phyloP scores from a whole-genome alignment of 2,113 vertebrate genomes.

The Ceyx cyanopectus region DNA sequence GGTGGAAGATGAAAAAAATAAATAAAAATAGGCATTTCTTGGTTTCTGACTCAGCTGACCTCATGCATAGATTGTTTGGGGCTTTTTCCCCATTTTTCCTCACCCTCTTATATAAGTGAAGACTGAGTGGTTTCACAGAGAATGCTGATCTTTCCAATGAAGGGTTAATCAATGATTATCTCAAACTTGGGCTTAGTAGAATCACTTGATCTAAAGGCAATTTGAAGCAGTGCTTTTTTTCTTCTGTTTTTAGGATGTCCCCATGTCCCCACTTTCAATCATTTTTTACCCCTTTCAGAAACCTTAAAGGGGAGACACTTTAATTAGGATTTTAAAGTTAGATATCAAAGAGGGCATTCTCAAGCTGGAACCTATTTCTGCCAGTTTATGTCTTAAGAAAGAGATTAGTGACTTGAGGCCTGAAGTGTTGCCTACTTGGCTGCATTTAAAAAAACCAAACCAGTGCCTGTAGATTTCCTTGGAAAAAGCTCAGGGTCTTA shows the following conservation, averaged over 20 bases:
- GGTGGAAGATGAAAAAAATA: background rate
- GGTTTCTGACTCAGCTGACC: background rate
- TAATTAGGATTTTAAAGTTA: background rate
- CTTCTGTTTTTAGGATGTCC: background rate
- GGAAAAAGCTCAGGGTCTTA: background rate
- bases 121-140: background rate
- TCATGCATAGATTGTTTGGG: background rate
- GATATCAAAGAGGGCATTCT: background rate
- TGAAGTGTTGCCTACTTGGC: background rate
- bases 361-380: background rate
- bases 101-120: background rate
- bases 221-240: background rate
- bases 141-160: background rate
- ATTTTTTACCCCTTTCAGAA: background rate
- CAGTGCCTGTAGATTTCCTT: background rate
- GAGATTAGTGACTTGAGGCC: background rate
- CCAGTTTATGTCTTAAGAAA: background rate
- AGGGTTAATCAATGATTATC: background rate
- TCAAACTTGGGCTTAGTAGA: background rate
- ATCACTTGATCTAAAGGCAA: background rate
- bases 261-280: background rate
- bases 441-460: background rate
- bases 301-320: background rate
- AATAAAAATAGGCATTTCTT: background rate
- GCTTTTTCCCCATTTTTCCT: background rate